These are phyloP conservation scores for Seira ritae DNA, from an alignment of 2,888 invertebrate species.

Conservation along the genomic window DNA sequence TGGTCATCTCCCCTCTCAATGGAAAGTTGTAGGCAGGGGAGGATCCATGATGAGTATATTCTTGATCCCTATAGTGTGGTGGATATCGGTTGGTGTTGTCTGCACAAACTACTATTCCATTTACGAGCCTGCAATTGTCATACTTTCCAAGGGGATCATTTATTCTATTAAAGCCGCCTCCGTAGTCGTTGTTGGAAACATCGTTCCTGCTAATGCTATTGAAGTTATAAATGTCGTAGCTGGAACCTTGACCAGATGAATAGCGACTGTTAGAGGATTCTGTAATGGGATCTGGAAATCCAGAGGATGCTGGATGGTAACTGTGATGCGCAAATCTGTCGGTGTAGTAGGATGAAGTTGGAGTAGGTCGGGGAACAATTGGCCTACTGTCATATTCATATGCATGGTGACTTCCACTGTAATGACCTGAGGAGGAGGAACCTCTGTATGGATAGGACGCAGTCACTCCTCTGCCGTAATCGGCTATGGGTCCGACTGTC, in stretches of 20 bases:
- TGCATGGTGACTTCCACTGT: conserved; percentile 32
- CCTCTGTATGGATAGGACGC: conserved; percentile 19
- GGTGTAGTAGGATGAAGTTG: neutral
- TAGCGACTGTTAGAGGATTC: conserved; percentile 27
- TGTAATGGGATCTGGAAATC: conserved; percentile 51
- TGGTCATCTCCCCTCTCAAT: conserved; percentile 38
- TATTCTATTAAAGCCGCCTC: conserved; percentile 29
- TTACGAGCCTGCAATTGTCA: conserved; percentile 64
- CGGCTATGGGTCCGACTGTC: conserved; percentile 22
- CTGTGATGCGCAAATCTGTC: conserved; percentile 41
- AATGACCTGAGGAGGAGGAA: conserved; percentile 31
- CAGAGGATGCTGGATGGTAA: conserved; percentile 45
- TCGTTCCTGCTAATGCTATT: conserved; percentile 39
- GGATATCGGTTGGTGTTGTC: conserved; percentile 52
- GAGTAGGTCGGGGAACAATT: conserved; percentile 12
- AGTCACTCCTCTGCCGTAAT: conserved; percentile 25
- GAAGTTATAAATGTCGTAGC: conserved; percentile 36
- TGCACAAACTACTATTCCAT: conserved; percentile 69
- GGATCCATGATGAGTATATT: neutral
- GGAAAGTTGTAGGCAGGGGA: neutral
- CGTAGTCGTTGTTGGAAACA: neutral
- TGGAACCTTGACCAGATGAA: neutral
- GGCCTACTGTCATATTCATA: conserved; percentile 53
- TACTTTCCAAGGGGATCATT: conserved; percentile 69
- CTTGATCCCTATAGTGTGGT: neutral